These are phyloP conservation scores for Drosophila obscura DNA, from an alignment of 1,140 invertebrate genomes.

Conservation along the genomic window DNA sequence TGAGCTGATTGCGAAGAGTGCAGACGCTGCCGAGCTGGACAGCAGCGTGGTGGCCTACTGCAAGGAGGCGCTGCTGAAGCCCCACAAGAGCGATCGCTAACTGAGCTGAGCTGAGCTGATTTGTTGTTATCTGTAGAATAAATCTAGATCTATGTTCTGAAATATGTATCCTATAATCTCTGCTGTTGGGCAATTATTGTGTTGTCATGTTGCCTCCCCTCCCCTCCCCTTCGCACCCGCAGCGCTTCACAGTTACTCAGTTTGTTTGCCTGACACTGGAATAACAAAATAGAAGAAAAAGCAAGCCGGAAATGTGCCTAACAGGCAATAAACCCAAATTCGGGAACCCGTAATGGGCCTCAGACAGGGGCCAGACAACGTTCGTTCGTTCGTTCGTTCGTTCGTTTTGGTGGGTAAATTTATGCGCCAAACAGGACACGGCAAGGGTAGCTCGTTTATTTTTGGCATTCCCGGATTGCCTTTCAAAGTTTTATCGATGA, in stretches of 20 bases:
- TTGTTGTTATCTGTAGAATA: constrained; percentile 34
- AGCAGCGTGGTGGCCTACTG: constrained; percentile 85
- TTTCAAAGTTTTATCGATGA: constrained; percentile 55
- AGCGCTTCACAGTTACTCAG: not conserved
- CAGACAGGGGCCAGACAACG: constrained; percentile 46
- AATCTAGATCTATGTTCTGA: constrained; percentile 33
- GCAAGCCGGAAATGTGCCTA: constrained; percentile 76
- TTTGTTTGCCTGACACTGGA: constrained; percentile 49
- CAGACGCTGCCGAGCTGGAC: constrained; percentile 71
- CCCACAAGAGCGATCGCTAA: constrained; percentile 39
- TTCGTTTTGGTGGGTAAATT: constrained; percentile 47
- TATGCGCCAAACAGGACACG: constrained; percentile 51
- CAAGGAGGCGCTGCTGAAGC: constrained; percentile 65
- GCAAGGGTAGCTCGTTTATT: constrained; percentile 59
- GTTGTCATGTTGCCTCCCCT: constrained; percentile 31
- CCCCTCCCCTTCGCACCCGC: not conserved
- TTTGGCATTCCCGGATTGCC: constrained; percentile 39
- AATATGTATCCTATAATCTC: constrained; percentile 26
- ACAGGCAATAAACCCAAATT: constrained; percentile 63
- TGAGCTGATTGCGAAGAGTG: constrained; percentile 84
- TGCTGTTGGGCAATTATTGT: constrained; percentile 13
- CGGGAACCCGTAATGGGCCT: constrained; percentile 50
- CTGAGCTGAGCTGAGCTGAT: not conserved
- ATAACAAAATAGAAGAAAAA: constrained; percentile 53
- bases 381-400: constrained; percentile 15